Percentiles rank a stretch among this genome's conserved stretches.
These are phyloP conservation scores for Drosophila maculinotata DNA, from an alignment of 2,888 invertebrate genomes.

Conservation along the genomic window DNA sequence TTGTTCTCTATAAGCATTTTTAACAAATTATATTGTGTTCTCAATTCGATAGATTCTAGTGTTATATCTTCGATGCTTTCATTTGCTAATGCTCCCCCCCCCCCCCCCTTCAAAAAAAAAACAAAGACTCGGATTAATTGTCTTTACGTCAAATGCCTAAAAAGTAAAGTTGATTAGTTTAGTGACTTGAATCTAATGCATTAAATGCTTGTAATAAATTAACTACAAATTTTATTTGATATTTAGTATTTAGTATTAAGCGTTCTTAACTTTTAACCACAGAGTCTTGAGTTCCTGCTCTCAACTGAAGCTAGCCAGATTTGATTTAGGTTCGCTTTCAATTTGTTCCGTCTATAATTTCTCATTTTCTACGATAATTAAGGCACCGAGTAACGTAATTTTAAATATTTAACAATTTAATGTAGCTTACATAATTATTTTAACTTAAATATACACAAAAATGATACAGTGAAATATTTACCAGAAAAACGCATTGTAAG, in stretches of 20 bases:
- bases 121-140: conserved; percentile 4
- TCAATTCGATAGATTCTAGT: conserved; percentile 2
- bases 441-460: conserved; percentile 73
- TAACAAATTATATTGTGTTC: conserved; percentile 7
- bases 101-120: neutral
- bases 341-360: conserved; percentile 9
- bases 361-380: conserved; percentile 1
- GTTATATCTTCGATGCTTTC: conserved; percentile 15
- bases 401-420: conserved; percentile 64
- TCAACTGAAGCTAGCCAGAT: conserved; percentile 47
- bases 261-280: conserved; percentile 51
- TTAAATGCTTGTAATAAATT: conserved; percentile 72
- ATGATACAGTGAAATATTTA: conserved; percentile 55
- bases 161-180: conserved; percentile 55
- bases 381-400: conserved; percentile 61
- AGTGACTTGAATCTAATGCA: conserved; percentile 59
- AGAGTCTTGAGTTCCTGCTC: conserved; percentile 67
- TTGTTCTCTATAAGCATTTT: conserved; percentile 14
- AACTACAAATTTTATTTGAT: conserved; percentile 29
- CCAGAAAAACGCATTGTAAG: conserved; percentile 45
- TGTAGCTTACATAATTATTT: conserved; percentile 79
- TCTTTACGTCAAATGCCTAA: conserved; percentile 10
- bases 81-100: too few species aligned
- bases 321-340: conserved; percentile 15
- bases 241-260: conserved; percentile 62